Conservation (phyloP, 2,113 vertebrate genomes). For the Malaclemys terrapin region DNA sequence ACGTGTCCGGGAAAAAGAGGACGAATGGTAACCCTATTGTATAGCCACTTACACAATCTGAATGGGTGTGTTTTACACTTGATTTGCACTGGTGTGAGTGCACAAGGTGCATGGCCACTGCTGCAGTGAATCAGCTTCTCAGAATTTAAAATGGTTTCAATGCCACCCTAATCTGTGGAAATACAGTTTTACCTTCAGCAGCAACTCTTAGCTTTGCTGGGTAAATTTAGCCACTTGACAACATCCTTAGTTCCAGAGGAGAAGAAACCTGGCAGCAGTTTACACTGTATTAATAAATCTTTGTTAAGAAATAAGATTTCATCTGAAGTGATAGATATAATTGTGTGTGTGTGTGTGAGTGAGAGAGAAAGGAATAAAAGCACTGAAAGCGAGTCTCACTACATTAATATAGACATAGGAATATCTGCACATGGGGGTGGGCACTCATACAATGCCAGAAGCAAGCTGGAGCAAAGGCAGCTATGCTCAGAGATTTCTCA, state of each 20-base stretch:
- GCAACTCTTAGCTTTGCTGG: background rate
- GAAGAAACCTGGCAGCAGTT: background rate
- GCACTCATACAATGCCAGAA: background rate
- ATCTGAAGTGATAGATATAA: background rate
- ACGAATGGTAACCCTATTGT: too few species aligned
- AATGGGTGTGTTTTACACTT: background rate
- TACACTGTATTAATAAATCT: background rate
- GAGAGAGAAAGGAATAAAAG: background rate
- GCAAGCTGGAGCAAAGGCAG: background rate
- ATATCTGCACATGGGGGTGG: fast-evolving
- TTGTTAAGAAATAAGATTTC: background rate
- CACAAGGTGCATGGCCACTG: background rate
- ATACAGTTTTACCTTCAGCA: background rate
- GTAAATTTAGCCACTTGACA: background rate
- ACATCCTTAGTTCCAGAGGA: background rate
- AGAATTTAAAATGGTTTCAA: background rate
- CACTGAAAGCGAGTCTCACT: fast-evolving
- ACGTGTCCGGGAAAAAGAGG: too few species aligned
- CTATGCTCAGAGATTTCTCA: background rate
- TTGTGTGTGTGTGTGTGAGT: background rate
- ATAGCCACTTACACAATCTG: background rate
- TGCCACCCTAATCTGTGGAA: background rate
- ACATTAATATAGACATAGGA: background rate
- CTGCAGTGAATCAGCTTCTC: background rate
- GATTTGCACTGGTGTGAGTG: background rate